These are phyloP conservation scores for Papilio glaucus DNA, from an alignment of 1,140 invertebrate species.

Conservation along the genomic window DNA sequence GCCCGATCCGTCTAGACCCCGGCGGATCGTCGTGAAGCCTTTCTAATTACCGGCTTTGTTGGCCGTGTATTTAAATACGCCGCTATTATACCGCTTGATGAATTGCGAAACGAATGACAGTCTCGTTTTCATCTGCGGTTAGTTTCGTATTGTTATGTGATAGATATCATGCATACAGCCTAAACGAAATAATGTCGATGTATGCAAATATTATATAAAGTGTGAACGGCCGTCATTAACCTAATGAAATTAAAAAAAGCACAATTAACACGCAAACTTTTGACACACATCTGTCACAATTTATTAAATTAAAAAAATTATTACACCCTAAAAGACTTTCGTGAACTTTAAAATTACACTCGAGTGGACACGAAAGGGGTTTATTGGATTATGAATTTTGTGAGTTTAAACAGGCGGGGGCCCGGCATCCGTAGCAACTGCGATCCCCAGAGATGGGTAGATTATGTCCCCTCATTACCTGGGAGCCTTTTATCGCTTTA, in stretches of 20 bases:
- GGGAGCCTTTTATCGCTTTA: constrained; percentile 41
- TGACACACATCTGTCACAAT: constrained; percentile 8
- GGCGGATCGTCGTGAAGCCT: constrained; percentile 67
- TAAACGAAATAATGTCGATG: not conserved
- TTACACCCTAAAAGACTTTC: constrained; percentile 40
- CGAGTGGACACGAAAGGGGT: constrained; percentile 54
- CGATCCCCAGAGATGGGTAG: constrained; percentile 50
- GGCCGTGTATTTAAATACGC: constrained; percentile 53
- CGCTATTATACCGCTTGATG: constrained; percentile 48
- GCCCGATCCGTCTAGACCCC: constrained; percentile 48
- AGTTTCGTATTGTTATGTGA: constrained; percentile 17
- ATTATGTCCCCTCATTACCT: constrained; percentile 49
- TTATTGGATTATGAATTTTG: constrained; percentile 78
- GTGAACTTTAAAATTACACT: constrained; percentile 52
- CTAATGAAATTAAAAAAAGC: not conserved
- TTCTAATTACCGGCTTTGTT: constrained; percentile 69
- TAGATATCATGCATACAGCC: not conserved
- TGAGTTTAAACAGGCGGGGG: constrained; percentile 69
- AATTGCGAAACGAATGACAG: constrained; percentile 37
- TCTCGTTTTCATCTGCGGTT: constrained; percentile 18
- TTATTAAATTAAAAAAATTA: constrained; percentile 13
- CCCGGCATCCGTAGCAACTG: constrained; percentile 59
- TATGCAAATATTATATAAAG: not conserved
- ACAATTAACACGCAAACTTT: constrained; percentile 8
- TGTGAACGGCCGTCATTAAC: not conserved